A percentile compares a stretch with the other conserved stretches of the same genome.
These are phyloP conservation scores for Venustaconcha ellipsiformis DNA, from an alignment of 1,140 invertebrate genomes.

Conservation along the genomic window DNA sequence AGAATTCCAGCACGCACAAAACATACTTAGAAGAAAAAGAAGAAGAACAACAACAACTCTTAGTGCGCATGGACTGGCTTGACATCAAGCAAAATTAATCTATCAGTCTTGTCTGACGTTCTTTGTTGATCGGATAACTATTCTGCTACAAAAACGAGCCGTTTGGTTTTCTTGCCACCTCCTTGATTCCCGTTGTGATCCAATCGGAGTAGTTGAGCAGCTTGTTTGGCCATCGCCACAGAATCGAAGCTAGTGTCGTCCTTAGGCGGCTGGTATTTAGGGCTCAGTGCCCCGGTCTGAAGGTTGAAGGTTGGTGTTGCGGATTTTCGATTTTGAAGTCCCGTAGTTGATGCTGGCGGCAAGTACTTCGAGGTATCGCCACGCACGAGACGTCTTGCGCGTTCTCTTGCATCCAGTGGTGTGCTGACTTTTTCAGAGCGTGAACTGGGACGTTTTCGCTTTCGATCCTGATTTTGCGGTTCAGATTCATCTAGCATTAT, in stretches of 20 bases:
- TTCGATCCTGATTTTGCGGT: slow-evolving; percentile 8
- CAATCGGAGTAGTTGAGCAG: slow-evolving; percentile 31
- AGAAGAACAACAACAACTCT: too few relatives aligned
- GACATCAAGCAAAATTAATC: too few relatives aligned
- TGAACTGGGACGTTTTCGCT: slow-evolving; percentile 4
- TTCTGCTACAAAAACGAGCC: slow-evolving; percentile 40
- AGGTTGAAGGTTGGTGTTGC: slow-evolving; percentile 21
- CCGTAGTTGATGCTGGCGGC: not conserved
- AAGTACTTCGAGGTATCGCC: slow-evolving; percentile 18
- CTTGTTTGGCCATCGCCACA: slow-evolving; percentile 34
- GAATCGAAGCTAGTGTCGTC: slow-evolving; percentile 15
- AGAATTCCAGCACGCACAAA: too few relatives aligned
- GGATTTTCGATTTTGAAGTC: slow-evolving; percentile 3
- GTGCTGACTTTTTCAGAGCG: not conserved
- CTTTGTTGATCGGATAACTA: not conserved
- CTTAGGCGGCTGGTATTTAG: slow-evolving; percentile 20
- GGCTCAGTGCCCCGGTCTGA: slow-evolving; percentile 9
- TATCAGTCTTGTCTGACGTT: too few relatives aligned
- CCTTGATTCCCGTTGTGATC: slow-evolving; percentile 24
- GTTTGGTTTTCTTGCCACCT: slow-evolving; percentile 30
- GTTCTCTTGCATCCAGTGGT: slow-evolving; percentile 4
- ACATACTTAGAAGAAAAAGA: too few relatives aligned
- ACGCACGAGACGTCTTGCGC: slow-evolving; percentile 18
- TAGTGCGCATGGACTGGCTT: too few relatives aligned
- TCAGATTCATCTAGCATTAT: slow-evolving; percentile 13